Evolutionary conservation across 2,113 vertebrate genomes (phyloP).

Genomic region (Eurypyga helias): DNA sequence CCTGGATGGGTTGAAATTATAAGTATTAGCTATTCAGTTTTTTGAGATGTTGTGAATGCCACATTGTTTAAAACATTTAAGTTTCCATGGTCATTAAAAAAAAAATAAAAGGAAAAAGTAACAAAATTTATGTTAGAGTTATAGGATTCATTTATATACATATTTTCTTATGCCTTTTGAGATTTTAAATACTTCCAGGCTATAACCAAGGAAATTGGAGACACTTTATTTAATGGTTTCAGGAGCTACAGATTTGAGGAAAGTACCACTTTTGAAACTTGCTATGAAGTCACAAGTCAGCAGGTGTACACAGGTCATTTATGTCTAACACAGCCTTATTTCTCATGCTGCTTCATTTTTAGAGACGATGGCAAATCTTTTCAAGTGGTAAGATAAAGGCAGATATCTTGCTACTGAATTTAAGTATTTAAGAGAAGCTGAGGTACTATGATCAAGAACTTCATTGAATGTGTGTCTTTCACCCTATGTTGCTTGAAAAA

Average conservation of each 20-base stretch:
- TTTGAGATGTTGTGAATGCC: neutral
- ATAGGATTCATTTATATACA: neutral
- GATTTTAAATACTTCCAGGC: neutral
- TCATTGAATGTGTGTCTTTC: neutral
- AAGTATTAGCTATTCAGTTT: neutral
- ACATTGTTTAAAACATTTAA: neutral
- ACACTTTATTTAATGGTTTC: neutral
- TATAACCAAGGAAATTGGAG: neutral
- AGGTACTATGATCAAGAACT: neutral
- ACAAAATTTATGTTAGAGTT: neutral
- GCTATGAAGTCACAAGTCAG: neutral
- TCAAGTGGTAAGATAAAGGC: neutral
- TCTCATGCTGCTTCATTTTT: neutral
- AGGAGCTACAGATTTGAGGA: neutral
- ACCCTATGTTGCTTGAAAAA: neutral
- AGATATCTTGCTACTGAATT: neutral
- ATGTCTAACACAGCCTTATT: neutral
- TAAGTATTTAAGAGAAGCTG: neutral
- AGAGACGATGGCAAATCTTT: neutral
- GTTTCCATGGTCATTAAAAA: accelerated
- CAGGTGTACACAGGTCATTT: neutral
- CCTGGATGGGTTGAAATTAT: neutral
- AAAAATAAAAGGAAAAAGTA: neutral
- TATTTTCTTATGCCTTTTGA: neutral
- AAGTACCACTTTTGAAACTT: neutral